A percentile compares a stretch with the other conserved stretches of the same genome.
Evolutionary conservation across 2,113 vertebrate species (phyloP).

Genomic region (Spilogale gracilis): DNA sequence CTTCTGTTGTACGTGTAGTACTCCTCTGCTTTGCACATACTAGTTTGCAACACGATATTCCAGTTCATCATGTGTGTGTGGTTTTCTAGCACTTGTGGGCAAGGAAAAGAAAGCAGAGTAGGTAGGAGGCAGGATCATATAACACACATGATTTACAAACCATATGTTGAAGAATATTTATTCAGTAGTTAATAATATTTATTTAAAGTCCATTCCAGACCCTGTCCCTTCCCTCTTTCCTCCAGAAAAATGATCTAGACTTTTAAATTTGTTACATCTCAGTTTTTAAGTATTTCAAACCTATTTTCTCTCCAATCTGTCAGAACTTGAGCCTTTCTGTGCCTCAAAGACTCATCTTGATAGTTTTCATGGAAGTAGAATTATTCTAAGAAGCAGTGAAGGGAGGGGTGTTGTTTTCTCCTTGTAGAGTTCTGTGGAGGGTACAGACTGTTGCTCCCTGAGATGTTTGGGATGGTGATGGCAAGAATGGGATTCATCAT

Average conservation of each 20-base stretch:
- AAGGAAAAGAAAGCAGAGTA: neutral
- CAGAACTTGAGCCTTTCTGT: neutral
- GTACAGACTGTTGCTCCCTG: neutral
- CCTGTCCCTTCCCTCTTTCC: neutral
- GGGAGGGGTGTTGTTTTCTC: neutral
- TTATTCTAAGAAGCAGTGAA: neutral
- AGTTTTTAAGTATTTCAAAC: neutral
- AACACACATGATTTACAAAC: neutral
- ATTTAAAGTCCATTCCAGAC: neutral
- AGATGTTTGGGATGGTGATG: accelerated
- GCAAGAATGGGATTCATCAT: neutral
- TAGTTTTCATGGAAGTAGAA: neutral
- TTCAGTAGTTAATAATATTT: neutral
- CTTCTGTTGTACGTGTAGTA: accelerated
- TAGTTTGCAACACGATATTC: too few relatives aligned
- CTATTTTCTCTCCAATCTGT: neutral
- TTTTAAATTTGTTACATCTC: neutral
- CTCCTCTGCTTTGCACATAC: neutral
- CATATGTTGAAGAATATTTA: neutral
- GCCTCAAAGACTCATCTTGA: neutral
- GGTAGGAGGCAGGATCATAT: neutral
- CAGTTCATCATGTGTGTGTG: neutral
- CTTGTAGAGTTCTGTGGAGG: neutral
- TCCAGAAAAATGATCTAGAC: neutral
- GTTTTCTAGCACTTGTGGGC: neutral